A percentile compares a stretch with the other conserved stretches of the same genome.
Conservation (phyloP, 1,140 invertebrate species). For the Ooceraea biroi region DNA sequence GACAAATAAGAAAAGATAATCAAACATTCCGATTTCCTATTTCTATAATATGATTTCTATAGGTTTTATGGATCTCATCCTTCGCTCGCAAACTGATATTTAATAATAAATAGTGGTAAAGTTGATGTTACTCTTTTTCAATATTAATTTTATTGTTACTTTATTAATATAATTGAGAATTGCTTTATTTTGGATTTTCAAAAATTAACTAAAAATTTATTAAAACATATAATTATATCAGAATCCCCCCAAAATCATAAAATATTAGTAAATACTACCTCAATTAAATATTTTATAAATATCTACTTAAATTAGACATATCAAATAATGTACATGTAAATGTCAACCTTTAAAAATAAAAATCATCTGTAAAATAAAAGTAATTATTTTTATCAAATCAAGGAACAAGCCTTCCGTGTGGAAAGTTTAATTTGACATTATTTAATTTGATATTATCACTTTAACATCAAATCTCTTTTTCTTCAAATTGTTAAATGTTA, state of each 20-base stretch:
- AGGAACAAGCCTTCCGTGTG: neutral
- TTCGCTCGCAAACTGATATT: neutral
- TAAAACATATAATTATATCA: neutral
- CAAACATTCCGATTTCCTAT: neutral
- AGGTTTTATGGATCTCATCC: too few species aligned
- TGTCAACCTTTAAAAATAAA: neutral
- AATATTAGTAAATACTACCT: neutral
- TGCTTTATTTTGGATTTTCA: neutral
- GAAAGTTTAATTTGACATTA: neutral
- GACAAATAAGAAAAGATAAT: neutral
- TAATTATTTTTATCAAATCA: neutral
- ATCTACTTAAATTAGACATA: neutral
- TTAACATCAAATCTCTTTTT: neutral
- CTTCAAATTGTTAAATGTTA: slow-evolving; percentile 29
- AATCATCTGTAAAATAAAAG: neutral
- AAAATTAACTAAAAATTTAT: neutral
- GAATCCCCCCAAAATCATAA: neutral
- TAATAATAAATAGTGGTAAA: neutral
- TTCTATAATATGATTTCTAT: neutral
- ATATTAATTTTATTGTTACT: neutral
- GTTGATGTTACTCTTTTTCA: neutral
- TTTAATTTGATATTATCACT: neutral
- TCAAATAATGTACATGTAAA: neutral
- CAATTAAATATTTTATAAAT: slow-evolving; percentile 2
- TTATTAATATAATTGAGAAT: neutral